Percentiles rank a stretch among this genome's conserved stretches.
These are phyloP conservation scores for Protophormia terraenovae DNA, from an alignment of 2,888 invertebrate genomes.

Conservation along the genomic window DNA sequence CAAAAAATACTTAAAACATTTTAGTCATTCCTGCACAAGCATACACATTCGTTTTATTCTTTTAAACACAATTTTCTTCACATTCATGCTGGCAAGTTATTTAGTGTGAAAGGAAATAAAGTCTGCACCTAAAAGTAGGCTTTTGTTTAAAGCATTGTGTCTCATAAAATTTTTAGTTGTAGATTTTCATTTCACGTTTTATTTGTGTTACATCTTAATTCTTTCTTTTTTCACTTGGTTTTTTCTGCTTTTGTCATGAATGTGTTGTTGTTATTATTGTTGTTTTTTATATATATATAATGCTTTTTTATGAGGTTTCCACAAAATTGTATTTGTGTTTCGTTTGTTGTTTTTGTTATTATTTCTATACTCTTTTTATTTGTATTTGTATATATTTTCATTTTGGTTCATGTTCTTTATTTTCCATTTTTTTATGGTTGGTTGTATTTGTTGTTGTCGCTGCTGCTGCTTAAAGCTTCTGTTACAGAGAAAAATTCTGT, in stretches of 20 bases:
- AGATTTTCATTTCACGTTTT: slow-evolving; percentile 35
- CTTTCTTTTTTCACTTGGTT: background rate
- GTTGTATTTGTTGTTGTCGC: background rate
- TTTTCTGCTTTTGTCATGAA: background rate
- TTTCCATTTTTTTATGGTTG: background rate
- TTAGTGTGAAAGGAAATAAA: background rate
- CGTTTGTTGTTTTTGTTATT: slow-evolving; percentile 6
- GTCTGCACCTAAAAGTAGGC: slow-evolving; percentile 32
- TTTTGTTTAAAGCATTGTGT: slow-evolving; percentile 5
- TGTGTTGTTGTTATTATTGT: background rate
- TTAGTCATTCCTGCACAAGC: background rate
- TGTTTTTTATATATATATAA: too few relatives aligned
- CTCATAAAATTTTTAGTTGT: slow-evolving; percentile 5
- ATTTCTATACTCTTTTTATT: slow-evolving; percentile 49
- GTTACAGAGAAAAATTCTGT: background rate
- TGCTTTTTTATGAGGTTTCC: slow-evolving; percentile 28
- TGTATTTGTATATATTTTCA: slow-evolving; percentile 43
- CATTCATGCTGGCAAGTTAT: background rate
- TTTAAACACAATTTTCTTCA: background rate
- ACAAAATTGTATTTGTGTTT: background rate
- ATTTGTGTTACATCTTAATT: slow-evolving; percentile 25
- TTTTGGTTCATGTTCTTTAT: background rate
- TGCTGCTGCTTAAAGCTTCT: background rate
- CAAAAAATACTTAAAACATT: background rate
- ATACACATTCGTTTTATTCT: too few relatives aligned